A percentile compares a stretch with the other conserved stretches of the same genome.
These are phyloP conservation scores for Caenorhabditis virilis DNA, from an alignment of 2,888 invertebrate species.

Conservation along the genomic window DNA sequence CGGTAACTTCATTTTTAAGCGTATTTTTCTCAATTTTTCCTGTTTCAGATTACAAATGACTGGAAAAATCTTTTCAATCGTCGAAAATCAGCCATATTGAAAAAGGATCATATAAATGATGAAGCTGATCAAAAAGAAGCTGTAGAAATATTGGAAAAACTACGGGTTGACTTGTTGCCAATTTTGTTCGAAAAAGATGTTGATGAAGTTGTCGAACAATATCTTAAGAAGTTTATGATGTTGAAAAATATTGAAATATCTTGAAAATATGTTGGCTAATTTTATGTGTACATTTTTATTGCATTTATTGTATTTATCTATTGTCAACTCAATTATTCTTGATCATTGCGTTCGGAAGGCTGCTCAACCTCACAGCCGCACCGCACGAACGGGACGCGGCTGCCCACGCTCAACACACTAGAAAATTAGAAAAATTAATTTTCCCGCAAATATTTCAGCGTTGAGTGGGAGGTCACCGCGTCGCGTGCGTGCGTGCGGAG, in stretches of 20 bases:
- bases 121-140: background rate
- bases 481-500: no score
- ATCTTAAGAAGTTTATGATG: slow-evolving; percentile 14
- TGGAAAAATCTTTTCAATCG: slow-evolving; percentile 7
- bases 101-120: background rate
- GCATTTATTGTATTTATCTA: no score
- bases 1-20: slow-evolving; percentile 8
- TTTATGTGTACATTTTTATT: no score
- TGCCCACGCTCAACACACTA: slow-evolving; percentile 1
- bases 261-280: no score
- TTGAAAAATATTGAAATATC: no score
- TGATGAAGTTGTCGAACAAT: slow-evolving; percentile 18
- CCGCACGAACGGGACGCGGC: no score
- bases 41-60: slow-evolving; percentile 26
- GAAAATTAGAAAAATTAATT: no score
- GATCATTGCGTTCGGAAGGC: no score
- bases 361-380: no score
- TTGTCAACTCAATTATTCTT: no score
- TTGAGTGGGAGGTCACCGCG: no score
- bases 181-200: slow-evolving; percentile 13
- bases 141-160: background rate
- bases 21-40: background rate
- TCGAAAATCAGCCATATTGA: background rate
- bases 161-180: slow-evolving; percentile 1
- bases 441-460: no score